Evolutionary conservation across 2,888 invertebrate species (phyloP), one percentile per base, ranked within the genome.

Genomic region (Megastigmus dorsalis): DNA sequence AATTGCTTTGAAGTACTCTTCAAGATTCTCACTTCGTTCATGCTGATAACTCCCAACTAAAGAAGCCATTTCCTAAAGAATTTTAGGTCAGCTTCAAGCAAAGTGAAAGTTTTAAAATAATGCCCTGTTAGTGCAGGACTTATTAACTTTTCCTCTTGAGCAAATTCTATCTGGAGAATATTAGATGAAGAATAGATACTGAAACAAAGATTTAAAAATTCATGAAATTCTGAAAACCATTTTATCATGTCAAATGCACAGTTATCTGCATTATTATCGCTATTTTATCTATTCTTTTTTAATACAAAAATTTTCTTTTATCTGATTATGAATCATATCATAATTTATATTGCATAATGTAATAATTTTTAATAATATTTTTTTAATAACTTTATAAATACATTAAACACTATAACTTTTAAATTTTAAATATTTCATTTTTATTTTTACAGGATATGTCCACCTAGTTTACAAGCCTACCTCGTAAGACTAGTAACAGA

Each of bases 401-500:
- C 18, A 13, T n/a, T 7, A 30, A 54, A 30, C 52, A 26, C 15
- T 60, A 30, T 60, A 9, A 50, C 0, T 28, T 50, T 0, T 45
- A 9, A 57, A 10, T 13, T 66, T 54, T 52, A 28, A 38, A 2
- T 43, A 20, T 33, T 3, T 28, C 10, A 13, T n/a, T 60, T 36
- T 60, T 38, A 76, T 79, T 80, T 80, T 90, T 90, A 50, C 90
- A 94, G 94, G 89, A 90, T 91, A 89, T 94, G 94, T 84, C 94
- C 94, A 45, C 89, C 90, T 80, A 90, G 91, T 84, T 89, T 94
- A 82, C 89, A 93, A 86, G 91, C 92, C 63, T 92, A 92, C 78
- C 89, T 94, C 63, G 90, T 92, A 80, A 91, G 92, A 86, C 91
- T 92, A 78, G 91, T 93, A 74, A 90, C 93, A 81, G 92, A 93